Base-by-base conservation (phyloP, 1,140 invertebrate genomes). In the Drosophila sechellia region DNA sequence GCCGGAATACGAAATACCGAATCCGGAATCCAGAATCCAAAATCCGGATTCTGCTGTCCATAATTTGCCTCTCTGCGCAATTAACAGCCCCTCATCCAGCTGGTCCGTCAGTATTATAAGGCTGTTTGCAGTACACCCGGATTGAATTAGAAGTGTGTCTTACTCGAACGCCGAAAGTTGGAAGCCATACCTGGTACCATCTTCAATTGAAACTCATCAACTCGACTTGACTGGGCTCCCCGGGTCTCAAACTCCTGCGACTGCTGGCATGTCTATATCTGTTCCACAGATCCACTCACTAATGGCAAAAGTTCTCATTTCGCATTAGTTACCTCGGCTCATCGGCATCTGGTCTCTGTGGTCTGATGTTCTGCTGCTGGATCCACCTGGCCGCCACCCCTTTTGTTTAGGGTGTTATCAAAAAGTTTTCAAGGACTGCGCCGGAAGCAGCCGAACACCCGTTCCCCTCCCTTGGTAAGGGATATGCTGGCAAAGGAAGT, bases 341-440 rank as follows among this genome's bases (percentile, higher is more conserved):
- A 68, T 79, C 79, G 79, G 59, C 60, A 59, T 70, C 40, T 59
- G 63, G 57, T 43, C 54, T 63, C 43, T 73, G 56, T 43, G 52
- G 70, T 75, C 53, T 74, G 50, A 20, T 60, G 45, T 59, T 31
- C 43, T 40, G 34, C 15, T 31, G 43, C 10, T 45, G 42, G 4
- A 20, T 69, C 42, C 25, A 69, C 66, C 58, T 52, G 46, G 11
- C 35, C 15, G 11, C 25, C 25, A 43, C 56, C 50, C 40, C 56
- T 61, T 68, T 31, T 70, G 60, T 64, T 80, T 80, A 45, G 72
- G 77, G 59, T 63, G 73, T 81, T 85, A 81, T 81, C 81, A 68
- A 83, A 87, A 87, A 87, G 20, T 87, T 87, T 87, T 89, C 84
- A 83, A 87, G 83, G 79, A 87, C 84, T 87, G 71, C 75, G 72